Percentiles rank a stretch among this genome's conserved stretches.
These are phyloP conservation scores for Lymantria dispar DNA, from an alignment of 2,888 invertebrate species.

Conservation along the genomic window DNA sequence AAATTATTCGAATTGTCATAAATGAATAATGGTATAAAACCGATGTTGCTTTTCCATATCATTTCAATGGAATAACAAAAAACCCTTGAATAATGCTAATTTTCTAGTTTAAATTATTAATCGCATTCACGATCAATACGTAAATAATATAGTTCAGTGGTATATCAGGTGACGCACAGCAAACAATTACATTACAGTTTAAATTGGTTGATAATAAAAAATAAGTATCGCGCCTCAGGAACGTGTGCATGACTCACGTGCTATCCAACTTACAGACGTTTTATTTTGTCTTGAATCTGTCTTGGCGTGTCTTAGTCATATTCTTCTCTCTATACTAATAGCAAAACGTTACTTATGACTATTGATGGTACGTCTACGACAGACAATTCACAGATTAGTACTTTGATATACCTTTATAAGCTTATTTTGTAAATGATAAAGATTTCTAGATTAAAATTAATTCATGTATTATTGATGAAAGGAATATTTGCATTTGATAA, in stretches of 20 bases:
- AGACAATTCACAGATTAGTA: no score
- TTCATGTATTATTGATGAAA: no score
- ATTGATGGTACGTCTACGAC: no score
- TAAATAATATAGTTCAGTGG: conserved; percentile 28
- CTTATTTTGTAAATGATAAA: no score
- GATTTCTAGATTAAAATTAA: no score
- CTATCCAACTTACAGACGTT: conserved; percentile 32
- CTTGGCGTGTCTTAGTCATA: conserved; percentile 48
- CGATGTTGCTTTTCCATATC: no score
- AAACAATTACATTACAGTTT: conserved; percentile 58
- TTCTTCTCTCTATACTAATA: conserved; percentile 19
- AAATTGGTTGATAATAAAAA: conserved; percentile 66
- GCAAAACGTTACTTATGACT: no score
- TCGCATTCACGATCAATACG: conserved; percentile 30
- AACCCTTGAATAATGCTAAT: no score
- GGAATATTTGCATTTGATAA: not conserved
- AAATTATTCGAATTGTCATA: no score
- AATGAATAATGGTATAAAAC: no score
- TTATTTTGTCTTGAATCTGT: conserved; percentile 45
- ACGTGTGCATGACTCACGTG: conserved; percentile 54
- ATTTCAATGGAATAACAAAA: no score
- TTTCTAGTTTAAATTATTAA: conserved; percentile 1
- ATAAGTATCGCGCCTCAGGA: conserved; percentile 44
- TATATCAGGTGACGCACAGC: conserved; percentile 32
- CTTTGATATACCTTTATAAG: no score